phyloP scores from a whole-genome alignment of 2,113 vertebrate genomes.

The Nothobranchius kuhntae region DNA sequence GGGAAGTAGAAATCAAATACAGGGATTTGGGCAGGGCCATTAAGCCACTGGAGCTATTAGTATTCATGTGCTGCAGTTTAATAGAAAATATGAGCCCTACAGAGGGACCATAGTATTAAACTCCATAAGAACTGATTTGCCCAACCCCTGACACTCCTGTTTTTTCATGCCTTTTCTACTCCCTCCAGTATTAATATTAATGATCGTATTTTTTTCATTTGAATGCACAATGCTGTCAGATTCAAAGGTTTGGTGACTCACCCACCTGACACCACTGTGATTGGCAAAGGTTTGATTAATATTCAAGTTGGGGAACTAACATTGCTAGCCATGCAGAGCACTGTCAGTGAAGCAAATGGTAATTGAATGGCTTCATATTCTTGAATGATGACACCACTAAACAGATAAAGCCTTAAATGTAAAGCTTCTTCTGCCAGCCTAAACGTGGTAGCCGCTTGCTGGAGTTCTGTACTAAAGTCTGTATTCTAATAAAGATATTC shows the following conservation, averaged over 20 bases:
- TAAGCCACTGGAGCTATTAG: constrained; percentile 76
- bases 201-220: constrained; percentile 59
- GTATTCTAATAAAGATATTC: neutral
- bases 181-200: constrained; percentile 75
- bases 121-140: constrained; percentile 75
- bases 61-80: constrained; percentile 79
- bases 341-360: constrained; percentile 18
- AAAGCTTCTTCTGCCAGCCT: neutral
- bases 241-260: constrained; percentile 44
- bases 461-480: constrained; percentile 6
- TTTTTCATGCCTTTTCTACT: constrained; percentile 61
- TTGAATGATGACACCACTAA: constrained; percentile 23
- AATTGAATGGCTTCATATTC: constrained; percentile 35
- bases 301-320: constrained; percentile 33
- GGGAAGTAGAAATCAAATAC: constrained; percentile 80
- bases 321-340: constrained; percentile 30
- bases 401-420: constrained; percentile 5
- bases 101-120: constrained; percentile 75
- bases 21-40: constrained; percentile 75
- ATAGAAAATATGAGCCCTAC: constrained; percentile 76
- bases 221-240: constrained; percentile 57
- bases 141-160: constrained; percentile 67
- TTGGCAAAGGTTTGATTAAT: constrained; percentile 58
- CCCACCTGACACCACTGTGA: constrained; percentile 44
- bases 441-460: neutral